These are phyloP conservation scores for Coreius guichenoti DNA, from an alignment of 2,797 vertebrate genomes.

Conservation along the genomic window DNA sequence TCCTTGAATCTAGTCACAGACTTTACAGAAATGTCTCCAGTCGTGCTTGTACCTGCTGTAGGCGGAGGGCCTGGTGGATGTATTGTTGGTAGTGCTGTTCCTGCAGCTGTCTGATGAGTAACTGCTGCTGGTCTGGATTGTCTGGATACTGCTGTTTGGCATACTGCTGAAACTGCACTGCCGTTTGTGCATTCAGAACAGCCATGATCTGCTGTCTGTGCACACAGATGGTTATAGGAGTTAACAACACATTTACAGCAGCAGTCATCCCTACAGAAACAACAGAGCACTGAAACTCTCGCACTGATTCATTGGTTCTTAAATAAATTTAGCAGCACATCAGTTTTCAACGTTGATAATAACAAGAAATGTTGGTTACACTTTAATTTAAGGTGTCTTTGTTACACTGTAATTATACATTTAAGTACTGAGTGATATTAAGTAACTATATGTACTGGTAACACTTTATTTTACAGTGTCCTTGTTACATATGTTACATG, in stretches of 20 bases:
- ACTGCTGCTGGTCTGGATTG: constrained; percentile 92
- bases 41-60: constrained; percentile 94
- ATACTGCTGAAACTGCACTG: constrained; percentile 96
- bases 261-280: background rate
- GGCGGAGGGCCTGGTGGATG: constrained; percentile 95
- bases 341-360: background rate
- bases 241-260: background rate
- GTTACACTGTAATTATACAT: too few relatives aligned
- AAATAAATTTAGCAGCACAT: too few relatives aligned
- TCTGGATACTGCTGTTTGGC: constrained; percentile 93
- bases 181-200: constrained; percentile 93
- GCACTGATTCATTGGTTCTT: background rate
- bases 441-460: too few relatives aligned
- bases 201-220: constrained; percentile 97
- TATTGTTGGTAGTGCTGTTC: constrained; percentile 98
- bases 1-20: background rate
- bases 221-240: background rate
- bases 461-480: too few relatives aligned
- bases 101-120: constrained; percentile 94
- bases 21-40: constrained; percentile 51
- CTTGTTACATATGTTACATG: too few relatives aligned
- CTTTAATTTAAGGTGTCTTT: too few relatives aligned
- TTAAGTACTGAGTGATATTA: too few relatives aligned
- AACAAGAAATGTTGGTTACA: background rate
- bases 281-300: background rate